Evolutionary conservation across 2,797 vertebrate species (phyloP), one percentile per base, ranked within the genome.

Genomic region (Enteromius viviparus): DNA sequence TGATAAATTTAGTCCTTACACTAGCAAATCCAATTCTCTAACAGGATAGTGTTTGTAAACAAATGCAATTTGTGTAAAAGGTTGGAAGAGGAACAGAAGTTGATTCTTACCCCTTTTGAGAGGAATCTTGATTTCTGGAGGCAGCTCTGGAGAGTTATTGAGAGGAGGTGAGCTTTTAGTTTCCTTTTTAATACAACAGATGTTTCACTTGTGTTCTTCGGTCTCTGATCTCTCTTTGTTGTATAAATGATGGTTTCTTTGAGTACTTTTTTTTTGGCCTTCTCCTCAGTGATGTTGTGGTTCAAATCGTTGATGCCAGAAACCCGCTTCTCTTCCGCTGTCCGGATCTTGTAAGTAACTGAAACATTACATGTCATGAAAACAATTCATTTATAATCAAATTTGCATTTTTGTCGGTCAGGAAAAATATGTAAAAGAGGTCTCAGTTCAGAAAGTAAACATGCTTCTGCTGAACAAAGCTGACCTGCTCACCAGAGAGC

Each of bases 61-160:
- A 10, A 42, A 65, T 42, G 23, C 42, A 66, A 72, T 26, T 2
- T 1, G 86, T 11, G 0, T 71, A 58, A 19, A 23, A 99, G 98
- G 75, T 90, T 99, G 23, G 98, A 99, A 89, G 98, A 99, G 91
- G 96, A 99, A 45, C 95, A 98, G 79, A 97, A 97, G 82, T 92
- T 99, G 79, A 95, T 98, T 91, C 85, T 99, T 72, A 99, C 98
- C 0, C 98, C 98, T 0, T 99, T 98, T 94, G 98, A 99, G 92
- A 95, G 96, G 84, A 99, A 99, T 91, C 88, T 99, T 91, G 97
- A 99, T 87, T 99, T 99, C 87, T 99, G 98, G 98, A 96, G 98
- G 82, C 98, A 99, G 82, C 95, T 99, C 34, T 99, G 98, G 98
- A 96, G 98, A 92, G 98, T 99, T 84, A 97, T 99, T 45, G 98